Conservation (phyloP, 2,888 invertebrate genomes). For the Polydrusus cervinus region DNA sequence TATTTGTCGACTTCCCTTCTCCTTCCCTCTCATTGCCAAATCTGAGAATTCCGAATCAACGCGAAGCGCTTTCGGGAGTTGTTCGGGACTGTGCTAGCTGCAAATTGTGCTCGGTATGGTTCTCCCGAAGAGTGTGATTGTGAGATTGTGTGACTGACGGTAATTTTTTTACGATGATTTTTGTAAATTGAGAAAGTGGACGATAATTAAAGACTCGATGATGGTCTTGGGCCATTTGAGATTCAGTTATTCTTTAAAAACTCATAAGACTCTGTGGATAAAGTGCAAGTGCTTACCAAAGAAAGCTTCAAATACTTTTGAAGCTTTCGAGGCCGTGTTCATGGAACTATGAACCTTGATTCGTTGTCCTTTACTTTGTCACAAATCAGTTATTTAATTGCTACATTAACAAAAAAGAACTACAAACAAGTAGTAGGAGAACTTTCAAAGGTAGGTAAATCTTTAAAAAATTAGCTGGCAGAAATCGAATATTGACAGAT, state of each 20-base stretch:
- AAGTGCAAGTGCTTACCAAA: conserved; percentile 83
- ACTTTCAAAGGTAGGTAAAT: conserved; percentile 87
- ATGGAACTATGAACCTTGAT: conserved; percentile 99
- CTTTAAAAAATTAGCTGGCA: conserved; percentile 31
- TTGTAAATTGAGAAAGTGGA: conserved; percentile 66
- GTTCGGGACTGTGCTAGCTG: too few species aligned
- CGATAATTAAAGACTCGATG: conserved; percentile 65
- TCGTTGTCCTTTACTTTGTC: conserved; percentile 98
- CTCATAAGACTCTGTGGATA: conserved; percentile 70
- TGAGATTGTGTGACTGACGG: conserved; percentile 19
- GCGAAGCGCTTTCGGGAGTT: too few species aligned
- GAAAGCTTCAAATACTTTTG: conserved; percentile 95
- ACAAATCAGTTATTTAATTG: conserved; percentile 98
- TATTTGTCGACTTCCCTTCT: too few species aligned
- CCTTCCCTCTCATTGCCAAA: too few species aligned
- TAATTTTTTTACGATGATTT: conserved; percentile 59
- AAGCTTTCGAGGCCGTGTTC: conserved; percentile 91
- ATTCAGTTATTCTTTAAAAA: conserved; percentile 69
- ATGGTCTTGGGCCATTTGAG: conserved; percentile 72
- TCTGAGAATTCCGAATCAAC: too few species aligned
- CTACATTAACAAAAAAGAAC: conserved; percentile 96
- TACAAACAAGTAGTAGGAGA: conserved; percentile 92
- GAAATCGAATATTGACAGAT: conserved; percentile 31
- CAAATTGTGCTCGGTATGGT: too few species aligned
- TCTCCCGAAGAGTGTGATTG: too few species aligned